Evolutionary conservation across 2,888 invertebrate genomes (phyloP).

Genomic region (Pseudolycoriella hygida): DNA sequence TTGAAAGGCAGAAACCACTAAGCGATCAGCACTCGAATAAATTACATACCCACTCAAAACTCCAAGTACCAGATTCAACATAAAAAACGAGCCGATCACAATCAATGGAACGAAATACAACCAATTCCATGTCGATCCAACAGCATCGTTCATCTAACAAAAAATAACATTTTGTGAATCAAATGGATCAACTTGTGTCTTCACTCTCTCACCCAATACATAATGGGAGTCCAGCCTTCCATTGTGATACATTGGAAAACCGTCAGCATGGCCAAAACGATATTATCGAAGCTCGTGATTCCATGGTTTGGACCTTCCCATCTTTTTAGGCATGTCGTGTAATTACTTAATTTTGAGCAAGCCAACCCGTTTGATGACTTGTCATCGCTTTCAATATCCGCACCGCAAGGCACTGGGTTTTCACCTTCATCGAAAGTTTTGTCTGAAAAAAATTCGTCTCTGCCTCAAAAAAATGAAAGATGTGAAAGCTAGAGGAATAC

Average conservation of each 20-base stretch:
- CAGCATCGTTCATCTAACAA: constrained; percentile 92
- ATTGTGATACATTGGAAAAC: constrained; percentile 99
- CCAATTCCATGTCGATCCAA: constrained; percentile 98
- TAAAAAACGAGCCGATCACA: constrained; percentile 99
- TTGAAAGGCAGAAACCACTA: too few relatives aligned
- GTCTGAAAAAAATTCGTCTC: constrained; percentile 39
- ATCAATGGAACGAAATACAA: constrained; percentile 99
- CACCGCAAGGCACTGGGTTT: constrained; percentile 72
- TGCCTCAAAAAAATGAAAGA: too few relatives aligned
- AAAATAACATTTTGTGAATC: not conserved
- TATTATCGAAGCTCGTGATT: constrained; percentile 99
- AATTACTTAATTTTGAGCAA: constrained; percentile 66
- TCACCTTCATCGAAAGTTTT: constrained; percentile 79
- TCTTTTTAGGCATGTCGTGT: constrained; percentile 74
- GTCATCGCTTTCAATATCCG: constrained; percentile 58
- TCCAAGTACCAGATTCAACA: constrained; percentile 99
- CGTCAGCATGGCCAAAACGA: constrained; percentile 99
- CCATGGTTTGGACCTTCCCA: constrained; percentile 97
- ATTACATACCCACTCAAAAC: constrained; percentile 4
- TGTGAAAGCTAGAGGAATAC: constrained; percentile 26
- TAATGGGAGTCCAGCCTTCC: constrained; percentile 99
- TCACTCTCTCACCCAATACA: constrained; percentile 81
- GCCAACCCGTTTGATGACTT: constrained; percentile 64
- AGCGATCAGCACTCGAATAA: too few relatives aligned
- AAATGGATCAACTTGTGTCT: not conserved